These are phyloP conservation scores for Picus viridis DNA, from an alignment of 2,797 vertebrate species.

Conservation along the genomic window DNA sequence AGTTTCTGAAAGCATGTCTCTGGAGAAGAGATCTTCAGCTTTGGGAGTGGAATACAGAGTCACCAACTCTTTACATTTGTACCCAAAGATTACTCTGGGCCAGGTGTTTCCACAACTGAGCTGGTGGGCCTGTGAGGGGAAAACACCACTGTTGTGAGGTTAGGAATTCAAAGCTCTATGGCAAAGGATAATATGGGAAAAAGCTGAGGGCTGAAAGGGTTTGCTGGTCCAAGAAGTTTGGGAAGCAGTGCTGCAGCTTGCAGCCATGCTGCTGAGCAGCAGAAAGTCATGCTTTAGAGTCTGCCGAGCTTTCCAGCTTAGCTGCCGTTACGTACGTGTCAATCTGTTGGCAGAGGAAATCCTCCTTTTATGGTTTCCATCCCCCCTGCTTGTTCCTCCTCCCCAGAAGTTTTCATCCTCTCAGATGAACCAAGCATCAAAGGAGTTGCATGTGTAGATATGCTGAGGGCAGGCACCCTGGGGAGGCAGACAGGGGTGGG, in stretches of 20 bases:
- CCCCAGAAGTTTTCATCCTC: not conserved
- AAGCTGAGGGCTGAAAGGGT: not conserved
- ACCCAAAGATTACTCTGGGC: not conserved
- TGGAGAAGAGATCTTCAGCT: not conserved
- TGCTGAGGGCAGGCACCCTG: not conserved
- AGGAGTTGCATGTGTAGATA: not conserved
- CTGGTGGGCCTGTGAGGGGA: not conserved
- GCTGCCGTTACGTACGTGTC: not conserved
- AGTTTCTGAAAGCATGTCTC: not conserved
- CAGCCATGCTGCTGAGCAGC: not conserved
- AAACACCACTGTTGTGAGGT: not conserved
- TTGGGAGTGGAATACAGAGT: not conserved
- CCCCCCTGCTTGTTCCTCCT: conserved; percentile 5
- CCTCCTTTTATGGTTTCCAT: not conserved
- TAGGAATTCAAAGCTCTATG: not conserved
- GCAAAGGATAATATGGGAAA: not conserved
- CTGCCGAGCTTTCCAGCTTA: not conserved
- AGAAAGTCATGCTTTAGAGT: not conserved
- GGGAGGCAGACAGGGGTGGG: not conserved
- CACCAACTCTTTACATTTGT: fast-evolving
- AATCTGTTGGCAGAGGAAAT: conserved; percentile 2
- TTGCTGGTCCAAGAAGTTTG: not conserved
- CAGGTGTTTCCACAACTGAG: not conserved
- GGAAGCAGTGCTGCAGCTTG: not conserved
- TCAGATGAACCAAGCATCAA: not conserved